Conservation (phyloP, 2,888 invertebrate species). For the Augiades crinisus region DNA sequence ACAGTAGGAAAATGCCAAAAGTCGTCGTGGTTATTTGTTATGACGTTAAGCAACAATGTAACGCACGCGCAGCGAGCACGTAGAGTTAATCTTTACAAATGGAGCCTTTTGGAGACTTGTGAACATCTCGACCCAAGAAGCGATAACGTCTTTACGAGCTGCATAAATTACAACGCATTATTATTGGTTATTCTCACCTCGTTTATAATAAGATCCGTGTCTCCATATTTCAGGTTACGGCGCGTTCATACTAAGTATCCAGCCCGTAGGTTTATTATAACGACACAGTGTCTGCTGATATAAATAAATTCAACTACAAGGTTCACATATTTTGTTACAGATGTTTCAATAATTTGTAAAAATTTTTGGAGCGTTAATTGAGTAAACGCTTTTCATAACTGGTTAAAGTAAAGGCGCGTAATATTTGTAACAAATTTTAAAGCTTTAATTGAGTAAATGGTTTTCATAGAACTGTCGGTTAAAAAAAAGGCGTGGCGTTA, state of each 20-base stretch:
- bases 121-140: slow-evolving; percentile 7
- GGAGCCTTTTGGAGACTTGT: slow-evolving; percentile 17
- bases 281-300: background rate
- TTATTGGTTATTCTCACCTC: slow-evolving; percentile 23
- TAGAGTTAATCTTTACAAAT: slow-evolving; percentile 11
- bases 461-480: no score
- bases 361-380: no score
- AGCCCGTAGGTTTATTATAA: background rate
- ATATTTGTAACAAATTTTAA: no score
- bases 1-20: slow-evolving; percentile 1
- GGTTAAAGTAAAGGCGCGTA: no score
- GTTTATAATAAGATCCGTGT: slow-evolving; percentile 17
- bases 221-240: slow-evolving; percentile 8
- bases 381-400: no score
- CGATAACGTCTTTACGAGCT: slow-evolving; percentile 21
- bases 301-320: no score
- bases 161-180: slow-evolving; percentile 24
- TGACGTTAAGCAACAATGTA: background rate
- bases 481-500: slow-evolving; percentile 3
- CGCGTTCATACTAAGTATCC: background rate
- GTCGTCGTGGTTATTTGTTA: slow-evolving; percentile 9
- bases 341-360: no score
- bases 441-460: no score
- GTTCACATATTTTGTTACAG: no score
- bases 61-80: background rate